These are phyloP conservation scores for Danio aesculapii DNA, from an alignment of 2,797 vertebrate genomes.

Conservation along the genomic window DNA sequence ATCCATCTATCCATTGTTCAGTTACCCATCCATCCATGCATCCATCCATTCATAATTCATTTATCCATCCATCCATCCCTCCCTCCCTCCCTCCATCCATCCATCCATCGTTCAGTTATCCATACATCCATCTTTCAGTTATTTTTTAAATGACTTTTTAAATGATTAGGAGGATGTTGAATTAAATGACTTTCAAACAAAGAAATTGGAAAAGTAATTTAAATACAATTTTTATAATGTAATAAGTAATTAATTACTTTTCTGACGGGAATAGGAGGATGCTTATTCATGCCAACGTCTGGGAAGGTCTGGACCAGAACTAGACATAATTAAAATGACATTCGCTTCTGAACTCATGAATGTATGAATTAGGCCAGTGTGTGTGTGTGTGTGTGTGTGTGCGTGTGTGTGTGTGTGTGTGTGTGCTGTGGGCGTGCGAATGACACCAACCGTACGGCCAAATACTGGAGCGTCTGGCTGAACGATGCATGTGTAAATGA, in stretches of 20 bases:
- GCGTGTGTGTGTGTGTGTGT: background rate
- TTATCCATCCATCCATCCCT: too few species aligned
- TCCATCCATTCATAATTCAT: background rate
- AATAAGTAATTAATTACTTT: too few species aligned
- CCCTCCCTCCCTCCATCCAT: too few species aligned
- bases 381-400: background rate
- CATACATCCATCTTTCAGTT: too few species aligned
- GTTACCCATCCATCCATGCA: background rate
- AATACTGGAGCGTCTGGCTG: slow-evolving; percentile 19
- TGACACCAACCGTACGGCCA: slow-evolving; percentile 18
- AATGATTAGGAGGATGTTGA: too few species aligned
- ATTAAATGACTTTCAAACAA: too few species aligned
- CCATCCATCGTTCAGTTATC: too few species aligned
- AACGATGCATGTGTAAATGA: slow-evolving; percentile 37
- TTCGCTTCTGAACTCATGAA: slow-evolving; percentile 8
- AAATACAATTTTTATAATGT: too few species aligned
- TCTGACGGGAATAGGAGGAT: background rate
- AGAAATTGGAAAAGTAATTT: too few species aligned
- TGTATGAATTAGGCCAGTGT: background rate
- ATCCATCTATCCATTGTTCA: background rate
- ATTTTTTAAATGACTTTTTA: too few species aligned
- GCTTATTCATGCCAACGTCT: background rate
- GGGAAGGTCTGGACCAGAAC: background rate
- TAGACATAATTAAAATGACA: slow-evolving; percentile 14
- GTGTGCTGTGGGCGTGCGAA: slow-evolving; percentile 12